Percentiles rank a stretch among this genome's conserved stretches.
phyloP scores from a whole-genome alignment of 2,888 invertebrate species.

The Prosopocoilus inquinatus region DNA sequence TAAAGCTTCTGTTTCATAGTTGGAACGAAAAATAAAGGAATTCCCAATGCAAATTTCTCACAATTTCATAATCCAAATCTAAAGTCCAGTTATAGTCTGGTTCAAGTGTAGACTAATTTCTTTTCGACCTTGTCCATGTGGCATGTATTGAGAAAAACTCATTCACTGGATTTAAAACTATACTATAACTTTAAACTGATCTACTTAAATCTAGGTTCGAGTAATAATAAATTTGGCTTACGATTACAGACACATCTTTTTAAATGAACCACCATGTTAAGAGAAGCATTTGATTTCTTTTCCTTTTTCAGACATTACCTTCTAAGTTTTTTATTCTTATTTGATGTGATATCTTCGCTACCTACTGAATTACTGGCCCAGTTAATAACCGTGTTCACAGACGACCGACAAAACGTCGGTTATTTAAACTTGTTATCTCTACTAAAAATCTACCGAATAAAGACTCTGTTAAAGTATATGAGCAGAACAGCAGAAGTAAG shows the following conservation, averaged over 20 bases:
- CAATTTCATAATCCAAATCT: background rate
- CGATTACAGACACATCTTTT: no score
- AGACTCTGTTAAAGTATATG: slow-evolving; percentile 37
- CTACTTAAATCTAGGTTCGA: no score
- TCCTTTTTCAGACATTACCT: slow-evolving; percentile 38
- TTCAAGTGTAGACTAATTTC: no score
- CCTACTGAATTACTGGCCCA: slow-evolving; percentile 36
- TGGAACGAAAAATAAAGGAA: background rate
- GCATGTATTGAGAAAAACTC: no score
- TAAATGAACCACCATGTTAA: no score
- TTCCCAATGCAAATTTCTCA: background rate
- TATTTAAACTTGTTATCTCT: slow-evolving; percentile 35
- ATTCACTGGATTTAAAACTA: no score
- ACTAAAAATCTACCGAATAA: slow-evolving; percentile 41
- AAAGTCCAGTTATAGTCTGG: background rate
- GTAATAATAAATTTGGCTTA: no score
- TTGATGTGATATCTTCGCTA: slow-evolving; percentile 40
- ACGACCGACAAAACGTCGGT: slow-evolving; percentile 20
- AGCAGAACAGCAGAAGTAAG: slow-evolving; percentile 40
- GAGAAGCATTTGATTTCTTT: background rate
- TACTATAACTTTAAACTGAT: no score
- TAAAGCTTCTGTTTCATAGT: background rate
- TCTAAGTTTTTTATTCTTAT: slow-evolving; percentile 33
- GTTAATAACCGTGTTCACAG: slow-evolving; percentile 10
- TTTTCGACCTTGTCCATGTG: no score